These are phyloP conservation scores for Theristicus caerulescens DNA, from an alignment of 2,113 vertebrate genomes.

Conservation along the genomic window DNA sequence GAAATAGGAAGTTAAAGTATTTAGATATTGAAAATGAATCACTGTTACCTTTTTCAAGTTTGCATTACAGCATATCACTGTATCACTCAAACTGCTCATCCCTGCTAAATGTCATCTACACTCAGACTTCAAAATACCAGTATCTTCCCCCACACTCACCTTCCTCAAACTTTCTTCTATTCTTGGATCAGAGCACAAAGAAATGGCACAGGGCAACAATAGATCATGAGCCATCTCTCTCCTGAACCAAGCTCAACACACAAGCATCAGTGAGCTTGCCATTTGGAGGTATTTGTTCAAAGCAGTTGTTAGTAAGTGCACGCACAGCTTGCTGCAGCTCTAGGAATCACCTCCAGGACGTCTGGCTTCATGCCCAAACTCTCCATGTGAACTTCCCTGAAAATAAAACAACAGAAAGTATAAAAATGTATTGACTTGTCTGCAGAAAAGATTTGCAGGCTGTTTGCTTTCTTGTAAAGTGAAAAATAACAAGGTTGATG, in stretches of 20 bases:
- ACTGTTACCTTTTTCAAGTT: background rate
- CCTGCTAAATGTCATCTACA: background rate
- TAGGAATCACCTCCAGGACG: slow-evolving; percentile 60
- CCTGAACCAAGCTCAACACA: background rate
- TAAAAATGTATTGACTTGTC: slow-evolving; percentile 47
- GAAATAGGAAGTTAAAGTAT: background rate
- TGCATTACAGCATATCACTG: background rate
- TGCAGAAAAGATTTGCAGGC: slow-evolving; percentile 16
- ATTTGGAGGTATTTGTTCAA: slow-evolving; percentile 20
- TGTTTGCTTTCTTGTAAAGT: slow-evolving; percentile 41
- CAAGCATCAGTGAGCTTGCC: background rate
- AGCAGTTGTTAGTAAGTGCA: background rate
- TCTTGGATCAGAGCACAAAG: background rate
- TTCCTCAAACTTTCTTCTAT: background rate
- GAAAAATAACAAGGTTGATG: slow-evolving; percentile 59
- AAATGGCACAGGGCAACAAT: background rate
- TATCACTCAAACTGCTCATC: background rate
- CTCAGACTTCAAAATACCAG: background rate
- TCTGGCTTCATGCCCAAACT: slow-evolving; percentile 34
- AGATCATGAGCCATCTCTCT: background rate
- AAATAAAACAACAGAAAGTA: slow-evolving; percentile 48
- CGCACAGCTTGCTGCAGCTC: background rate
- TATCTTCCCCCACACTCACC: background rate
- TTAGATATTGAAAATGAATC: background rate
- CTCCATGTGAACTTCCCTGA: slow-evolving; percentile 1